Evolutionary conservation across 2,797 vertebrate species (phyloP).

Genomic region (Valencia hispanica): DNA sequence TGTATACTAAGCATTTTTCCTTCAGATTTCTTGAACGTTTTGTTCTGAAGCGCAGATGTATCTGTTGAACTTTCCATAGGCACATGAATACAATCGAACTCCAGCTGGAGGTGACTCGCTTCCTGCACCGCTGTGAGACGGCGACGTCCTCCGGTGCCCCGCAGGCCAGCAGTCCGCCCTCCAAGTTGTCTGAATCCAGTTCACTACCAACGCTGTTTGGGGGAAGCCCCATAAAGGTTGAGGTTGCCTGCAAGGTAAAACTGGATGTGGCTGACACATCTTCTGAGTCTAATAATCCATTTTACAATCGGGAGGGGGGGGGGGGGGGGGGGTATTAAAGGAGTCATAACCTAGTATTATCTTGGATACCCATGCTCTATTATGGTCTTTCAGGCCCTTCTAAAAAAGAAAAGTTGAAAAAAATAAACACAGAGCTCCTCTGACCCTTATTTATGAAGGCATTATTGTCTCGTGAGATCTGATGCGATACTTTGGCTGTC

Average conservation of each 20-base stretch:
- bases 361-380: no score
- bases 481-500: no score
- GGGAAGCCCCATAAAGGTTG: slow-evolving; percentile 89
- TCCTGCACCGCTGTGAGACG: slow-evolving; percentile 91
- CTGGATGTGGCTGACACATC: neutral
- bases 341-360: no score
- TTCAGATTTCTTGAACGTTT: neutral
- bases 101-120: slow-evolving; percentile 96
- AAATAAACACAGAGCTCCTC: no score
- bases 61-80: slow-evolving; percentile 64
- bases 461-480: no score
- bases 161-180: slow-evolving; percentile 57
- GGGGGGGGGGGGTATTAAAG: no score
- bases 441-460: no score
- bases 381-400: no score
- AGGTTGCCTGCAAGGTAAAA: slow-evolving; percentile 93
- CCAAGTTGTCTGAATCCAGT: slow-evolving; percentile 64
- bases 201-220: slow-evolving; percentile 89
- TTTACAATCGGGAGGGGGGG: no score
- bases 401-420: no score
- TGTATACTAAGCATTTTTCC: neutral
- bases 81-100: slow-evolving; percentile 97
- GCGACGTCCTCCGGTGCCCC: slow-evolving; percentile 75
- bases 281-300: neutral
- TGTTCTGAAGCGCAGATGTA: neutral